A percentile compares a stretch with the other conserved stretches of the same genome.
phyloP scores from a whole-genome alignment of 2,113 vertebrate genomes.

The Mungos mungo region DNA sequence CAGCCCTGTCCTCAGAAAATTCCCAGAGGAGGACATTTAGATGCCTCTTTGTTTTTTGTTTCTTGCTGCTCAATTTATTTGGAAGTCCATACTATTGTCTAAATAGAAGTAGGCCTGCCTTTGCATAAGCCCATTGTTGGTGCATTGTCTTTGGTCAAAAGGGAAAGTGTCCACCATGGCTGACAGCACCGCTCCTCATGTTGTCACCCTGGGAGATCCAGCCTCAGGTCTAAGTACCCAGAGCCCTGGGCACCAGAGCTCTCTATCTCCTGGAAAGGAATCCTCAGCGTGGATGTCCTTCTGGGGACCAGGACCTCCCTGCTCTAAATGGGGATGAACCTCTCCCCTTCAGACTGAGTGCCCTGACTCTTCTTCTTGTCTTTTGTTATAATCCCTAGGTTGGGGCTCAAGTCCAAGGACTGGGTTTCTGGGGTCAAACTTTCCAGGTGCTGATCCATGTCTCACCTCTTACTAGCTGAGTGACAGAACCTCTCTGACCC shows the following conservation, averaged over 20 bases:
- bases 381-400: background rate
- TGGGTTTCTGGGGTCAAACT: background rate
- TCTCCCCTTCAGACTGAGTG: rapidly evolving
- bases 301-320: background rate
- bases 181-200: background rate
- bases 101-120: background rate
- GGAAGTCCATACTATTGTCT: background rate
- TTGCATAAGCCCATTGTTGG: background rate
- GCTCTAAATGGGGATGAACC: rapidly evolving
- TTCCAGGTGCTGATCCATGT: too few relatives aligned
- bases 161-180: rapidly evolving
- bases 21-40: background rate
- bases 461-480: background rate
- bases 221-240: background rate
- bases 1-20: background rate
- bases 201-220: background rate
- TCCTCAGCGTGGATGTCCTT: rapidly evolving
- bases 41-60: background rate
- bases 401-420: background rate
- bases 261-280: background rate
- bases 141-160: background rate
- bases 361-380: too few relatives aligned
- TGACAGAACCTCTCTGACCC: background rate
- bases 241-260: background rate
- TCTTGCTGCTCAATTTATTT: background rate